Conservation (phyloP, 92 coral and sea anemone species). For the Hydrozoanthus gracilis region DNA sequence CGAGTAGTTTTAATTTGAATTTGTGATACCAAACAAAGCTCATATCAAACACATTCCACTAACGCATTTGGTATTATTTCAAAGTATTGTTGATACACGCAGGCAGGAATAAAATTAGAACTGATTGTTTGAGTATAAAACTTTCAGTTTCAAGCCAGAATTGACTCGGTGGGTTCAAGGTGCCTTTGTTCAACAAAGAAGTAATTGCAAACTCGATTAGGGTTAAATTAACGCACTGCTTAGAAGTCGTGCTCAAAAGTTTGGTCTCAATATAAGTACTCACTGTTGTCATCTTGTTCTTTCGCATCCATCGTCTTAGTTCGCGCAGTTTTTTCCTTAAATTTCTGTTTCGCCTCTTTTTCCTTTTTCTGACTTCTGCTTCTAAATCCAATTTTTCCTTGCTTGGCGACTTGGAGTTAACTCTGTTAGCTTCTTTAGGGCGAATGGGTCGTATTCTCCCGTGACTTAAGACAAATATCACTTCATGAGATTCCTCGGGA, state of each 20-base stretch:
- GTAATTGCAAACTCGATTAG: too few relatives aligned
- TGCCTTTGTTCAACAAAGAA: too few relatives aligned
- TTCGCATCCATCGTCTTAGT: constrained; percentile 52
- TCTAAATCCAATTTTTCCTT: not conserved
- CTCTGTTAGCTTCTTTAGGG: not conserved
- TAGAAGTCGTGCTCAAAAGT: not conserved
- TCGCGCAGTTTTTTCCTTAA: constrained; percentile 39
- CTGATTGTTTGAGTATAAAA: too few relatives aligned
- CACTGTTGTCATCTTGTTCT: not conserved
- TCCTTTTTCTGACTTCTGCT: constrained; percentile 45
- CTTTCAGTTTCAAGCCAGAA: too few relatives aligned
- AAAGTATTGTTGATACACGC: too few relatives aligned
- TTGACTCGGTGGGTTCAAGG: too few relatives aligned
- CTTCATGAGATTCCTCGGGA: constrained; percentile 75
- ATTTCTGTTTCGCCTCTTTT: constrained; percentile 8
- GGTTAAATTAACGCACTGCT: not conserved
- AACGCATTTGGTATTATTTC: not conserved
- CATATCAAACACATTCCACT: not conserved
- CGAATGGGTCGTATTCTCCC: constrained; percentile 38
- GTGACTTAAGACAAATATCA: constrained; percentile 73
- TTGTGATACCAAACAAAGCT: constrained; percentile 3
- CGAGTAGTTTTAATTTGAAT: constrained; percentile 18
- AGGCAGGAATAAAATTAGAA: too few relatives aligned
- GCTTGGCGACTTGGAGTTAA: not conserved
- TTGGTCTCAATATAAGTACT: not conserved